phyloP scores from a whole-genome alignment of 2,113 vertebrate species.

The Amphilophus citrinellus region DNA sequence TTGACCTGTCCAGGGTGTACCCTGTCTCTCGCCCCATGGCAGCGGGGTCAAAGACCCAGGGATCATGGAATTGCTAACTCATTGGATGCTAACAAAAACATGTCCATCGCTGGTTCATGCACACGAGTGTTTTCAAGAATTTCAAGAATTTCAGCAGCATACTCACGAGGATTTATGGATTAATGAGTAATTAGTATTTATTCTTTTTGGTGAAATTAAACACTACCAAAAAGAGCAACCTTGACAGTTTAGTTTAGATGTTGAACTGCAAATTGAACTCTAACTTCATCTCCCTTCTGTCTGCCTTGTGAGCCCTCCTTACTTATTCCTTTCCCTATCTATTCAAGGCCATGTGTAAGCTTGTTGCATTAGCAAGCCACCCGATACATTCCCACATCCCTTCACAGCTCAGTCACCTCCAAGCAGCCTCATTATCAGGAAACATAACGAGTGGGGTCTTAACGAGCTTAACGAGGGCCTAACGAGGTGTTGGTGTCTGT shows the following conservation, averaged over 20 bases:
- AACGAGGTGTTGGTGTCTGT: slow-evolving; percentile 68
- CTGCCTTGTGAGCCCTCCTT: neutral
- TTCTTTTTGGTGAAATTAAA: neutral
- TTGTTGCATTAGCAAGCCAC: slow-evolving; percentile 14
- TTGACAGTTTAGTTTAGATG: neutral
- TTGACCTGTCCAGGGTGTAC: too few species aligned
- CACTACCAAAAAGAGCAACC: neutral
- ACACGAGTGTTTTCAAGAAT: neutral
- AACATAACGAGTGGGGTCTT: slow-evolving; percentile 62
- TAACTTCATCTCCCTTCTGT: neutral
- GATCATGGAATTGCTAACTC: neutral
- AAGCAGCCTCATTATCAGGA: slow-evolving; percentile 63
- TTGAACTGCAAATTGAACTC: neutral
- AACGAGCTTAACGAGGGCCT: slow-evolving; percentile 67
- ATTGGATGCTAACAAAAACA: too few species aligned
- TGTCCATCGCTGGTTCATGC: too few species aligned
- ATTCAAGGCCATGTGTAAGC: slow-evolving; percentile 12
- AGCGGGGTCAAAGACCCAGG: too few species aligned
- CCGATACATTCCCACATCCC: slow-evolving; percentile 23
- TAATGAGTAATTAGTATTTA: neutral
- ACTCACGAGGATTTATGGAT: neutral
- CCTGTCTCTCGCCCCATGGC: too few species aligned
- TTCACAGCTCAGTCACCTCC: slow-evolving; percentile 60
- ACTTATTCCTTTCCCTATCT: neutral
- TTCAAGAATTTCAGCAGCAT: neutral